Conservation (phyloP, 2,113 vertebrate genomes). For the Larimichthys polyactis region DNA sequence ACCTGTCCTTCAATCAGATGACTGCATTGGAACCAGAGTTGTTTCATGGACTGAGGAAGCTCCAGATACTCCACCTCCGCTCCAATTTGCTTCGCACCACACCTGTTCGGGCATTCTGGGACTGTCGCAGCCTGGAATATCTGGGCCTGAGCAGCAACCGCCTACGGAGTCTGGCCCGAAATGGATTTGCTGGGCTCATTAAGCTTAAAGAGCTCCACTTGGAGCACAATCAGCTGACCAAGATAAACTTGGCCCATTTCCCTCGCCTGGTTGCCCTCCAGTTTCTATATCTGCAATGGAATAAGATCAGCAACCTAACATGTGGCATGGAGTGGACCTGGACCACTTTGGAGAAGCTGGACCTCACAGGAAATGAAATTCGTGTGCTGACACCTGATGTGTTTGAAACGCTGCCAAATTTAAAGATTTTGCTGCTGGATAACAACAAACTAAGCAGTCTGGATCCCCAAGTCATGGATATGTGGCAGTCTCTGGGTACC, state of each 20-base stretch:
- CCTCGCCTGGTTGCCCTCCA: constrained; percentile 96
- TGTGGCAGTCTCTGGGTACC: constrained; percentile 91
- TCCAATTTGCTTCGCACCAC: constrained; percentile 98
- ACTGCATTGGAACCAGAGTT: constrained; percentile 96
- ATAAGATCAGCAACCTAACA: constrained; percentile 98
- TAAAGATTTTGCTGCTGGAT: constrained; percentile 97
- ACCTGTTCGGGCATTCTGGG: constrained; percentile 97
- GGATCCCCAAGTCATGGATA: constrained; percentile 91
- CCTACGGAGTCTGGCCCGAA: constrained; percentile 96
- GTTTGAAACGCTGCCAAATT: constrained; percentile 96
- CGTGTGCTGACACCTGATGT: constrained; percentile 92
- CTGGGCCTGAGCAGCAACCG: constrained; percentile 98
- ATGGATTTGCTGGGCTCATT: constrained; percentile 98
- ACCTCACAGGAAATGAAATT: constrained; percentile 96
- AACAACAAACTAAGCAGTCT: constrained; percentile 96
- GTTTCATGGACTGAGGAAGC: constrained; percentile 97
- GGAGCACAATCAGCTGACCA: constrained; percentile 98
- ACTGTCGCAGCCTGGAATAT: constrained; percentile 99
- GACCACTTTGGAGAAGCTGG: constrained; percentile 96
- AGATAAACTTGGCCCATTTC: constrained; percentile 99
- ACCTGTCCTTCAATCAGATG: constrained; percentile 99
- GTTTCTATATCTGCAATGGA: constrained; percentile 97
- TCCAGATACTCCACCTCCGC: constrained; percentile 97
- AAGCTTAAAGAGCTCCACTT: constrained; percentile 98
- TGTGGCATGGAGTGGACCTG: constrained; percentile 99